Base-by-base conservation (phyloP, 2,797 vertebrate species). In the Scolopax rusticola region DNA sequence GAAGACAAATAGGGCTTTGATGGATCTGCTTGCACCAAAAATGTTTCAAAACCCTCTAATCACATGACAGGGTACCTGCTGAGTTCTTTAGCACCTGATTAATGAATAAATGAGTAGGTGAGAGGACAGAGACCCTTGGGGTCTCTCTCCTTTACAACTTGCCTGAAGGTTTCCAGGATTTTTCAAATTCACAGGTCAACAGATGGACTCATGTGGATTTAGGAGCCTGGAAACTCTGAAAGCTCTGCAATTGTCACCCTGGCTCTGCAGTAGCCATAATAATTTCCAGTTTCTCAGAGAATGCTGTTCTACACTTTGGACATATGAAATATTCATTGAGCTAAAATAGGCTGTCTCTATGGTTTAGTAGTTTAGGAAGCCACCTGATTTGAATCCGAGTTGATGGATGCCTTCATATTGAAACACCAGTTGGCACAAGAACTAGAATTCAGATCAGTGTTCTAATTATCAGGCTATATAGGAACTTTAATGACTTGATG, bases 271-370 rank as follows among this genome's bases (percentile, higher is more conserved):
- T 3, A 11, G 74, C 60, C 23, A 64, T 47, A 43, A 81, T 38
- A 59, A 92, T 89, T 95, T 74, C 63, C 43, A 84, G 54, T 32
- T 84, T 94, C 43, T 71, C 80, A 59, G 54, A 59, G 40, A 88
- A 86, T 65, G 17, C 11, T 74, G 20, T 43, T 77, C 84, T 59
- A 85, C 41, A 30, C 25, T 92, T 87, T 32, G 68, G 48, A 82
- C 45, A n/a, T 70, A 93, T 92, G 78, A 95, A 96, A 95, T 89
- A 96, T 90, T 96, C 60, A 96, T 83, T 84, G 68, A 90, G 73
- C 25, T 56, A 87, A 93, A 93, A 94, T 24, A 89, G 48, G 84
- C 64, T 89, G 81, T 54, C 56, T 77, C 41, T 82, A 70, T 48
- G 50, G 77, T 51, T 82, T 92, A 63, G 74, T n/a, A 74, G 78